Percentiles rank a stretch among this genome's conserved stretches.
phyloP scores from a whole-genome alignment of 2,113 vertebrate genomes.

The Peromyscus maniculatus region DNA sequence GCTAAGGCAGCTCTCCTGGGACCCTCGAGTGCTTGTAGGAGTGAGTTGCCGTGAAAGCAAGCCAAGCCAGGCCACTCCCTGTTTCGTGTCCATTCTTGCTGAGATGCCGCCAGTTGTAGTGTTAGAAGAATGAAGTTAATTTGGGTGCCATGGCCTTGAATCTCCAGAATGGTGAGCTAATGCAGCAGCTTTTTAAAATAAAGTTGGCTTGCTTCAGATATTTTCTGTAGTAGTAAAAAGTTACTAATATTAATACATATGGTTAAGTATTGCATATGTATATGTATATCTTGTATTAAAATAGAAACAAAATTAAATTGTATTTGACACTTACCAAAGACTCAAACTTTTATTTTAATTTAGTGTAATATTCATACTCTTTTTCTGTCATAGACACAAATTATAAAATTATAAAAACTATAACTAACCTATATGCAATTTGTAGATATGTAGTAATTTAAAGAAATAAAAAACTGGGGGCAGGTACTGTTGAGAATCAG shows the following conservation, averaged over 20 bases:
- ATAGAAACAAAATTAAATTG: background rate
- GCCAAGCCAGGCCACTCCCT: background rate
- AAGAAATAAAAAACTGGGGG: background rate
- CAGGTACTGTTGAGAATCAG: background rate
- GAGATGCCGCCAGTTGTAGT: background rate
- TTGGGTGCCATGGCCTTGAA: background rate
- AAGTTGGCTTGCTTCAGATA: background rate
- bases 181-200: background rate
- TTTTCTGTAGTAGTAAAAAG: background rate
- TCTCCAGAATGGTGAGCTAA: background rate
- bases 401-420: slow-evolving; percentile 36
- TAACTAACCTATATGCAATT: background rate
- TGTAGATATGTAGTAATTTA: slow-evolving; percentile 17
- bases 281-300: background rate
- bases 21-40: background rate
- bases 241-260: background rate
- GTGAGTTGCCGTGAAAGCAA: background rate
- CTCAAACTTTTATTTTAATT: background rate
- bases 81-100: background rate
- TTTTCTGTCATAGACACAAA: slow-evolving; percentile 54
- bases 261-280: background rate
- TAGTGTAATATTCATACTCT: background rate
- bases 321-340: background rate
- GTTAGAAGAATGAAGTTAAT: background rate
- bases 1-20: background rate